Evolutionary conservation across 2,113 vertebrate species (phyloP).

Genomic region (Rousettus leschenaultii): DNA sequence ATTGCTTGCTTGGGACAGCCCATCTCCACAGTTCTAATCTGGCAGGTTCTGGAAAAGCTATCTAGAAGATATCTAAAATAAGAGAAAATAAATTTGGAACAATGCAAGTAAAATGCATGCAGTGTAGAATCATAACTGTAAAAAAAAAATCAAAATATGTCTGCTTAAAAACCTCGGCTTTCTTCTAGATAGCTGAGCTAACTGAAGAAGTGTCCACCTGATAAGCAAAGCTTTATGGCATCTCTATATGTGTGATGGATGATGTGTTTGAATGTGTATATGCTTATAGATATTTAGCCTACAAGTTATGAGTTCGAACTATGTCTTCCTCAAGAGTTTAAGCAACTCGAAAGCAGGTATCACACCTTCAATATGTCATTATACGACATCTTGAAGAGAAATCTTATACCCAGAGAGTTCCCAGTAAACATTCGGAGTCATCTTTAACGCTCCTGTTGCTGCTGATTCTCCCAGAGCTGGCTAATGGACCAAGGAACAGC

Average conservation of each 20-base stretch:
- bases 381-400: neutral
- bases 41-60: neutral
- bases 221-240: neutral
- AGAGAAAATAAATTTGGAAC: neutral
- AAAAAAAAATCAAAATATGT: too few relatives aligned
- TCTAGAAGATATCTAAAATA: neutral
- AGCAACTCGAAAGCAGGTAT: neutral
- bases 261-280: neutral
- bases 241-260: neutral
- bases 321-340: neutral
- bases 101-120: neutral
- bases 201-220: neutral
- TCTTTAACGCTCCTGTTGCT: neutral
- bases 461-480: neutral
- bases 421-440: neutral
- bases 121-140: neutral
- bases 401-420: neutral
- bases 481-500: constrained; percentile 28
- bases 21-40: neutral
- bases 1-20: neutral
- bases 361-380: neutral
- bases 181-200: neutral
- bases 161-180: neutral
- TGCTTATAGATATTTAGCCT: neutral
- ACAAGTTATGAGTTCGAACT: neutral